Evolutionary conservation across 2,888 invertebrate species (phyloP).

Genomic region (Protonemura montana): DNA sequence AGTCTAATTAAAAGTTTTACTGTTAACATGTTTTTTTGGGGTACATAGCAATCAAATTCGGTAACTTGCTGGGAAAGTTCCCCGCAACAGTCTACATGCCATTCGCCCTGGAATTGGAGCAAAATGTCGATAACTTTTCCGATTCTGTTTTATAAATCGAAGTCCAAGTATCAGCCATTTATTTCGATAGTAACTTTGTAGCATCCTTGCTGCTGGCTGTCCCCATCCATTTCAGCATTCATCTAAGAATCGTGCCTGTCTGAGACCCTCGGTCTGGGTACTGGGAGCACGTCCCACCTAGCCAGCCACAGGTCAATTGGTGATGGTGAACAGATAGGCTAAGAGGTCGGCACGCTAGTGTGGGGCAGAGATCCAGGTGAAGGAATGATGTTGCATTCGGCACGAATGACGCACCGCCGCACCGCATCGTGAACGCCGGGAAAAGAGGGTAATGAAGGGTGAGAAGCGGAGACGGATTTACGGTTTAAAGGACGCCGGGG

Average conservation of each 20-base stretch:
- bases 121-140: background rate
- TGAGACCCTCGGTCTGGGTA: background rate
- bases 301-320: background rate
- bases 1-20: conserved; percentile 7
- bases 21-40: background rate
- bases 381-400: background rate
- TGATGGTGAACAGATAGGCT: background rate
- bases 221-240: background rate
- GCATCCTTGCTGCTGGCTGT: background rate
- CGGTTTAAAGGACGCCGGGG: conserved; percentile 33
- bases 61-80: background rate
- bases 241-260: background rate
- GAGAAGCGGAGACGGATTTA: conserved; percentile 22
- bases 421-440: background rate
- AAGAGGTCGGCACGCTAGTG: background rate
- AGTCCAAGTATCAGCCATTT: background rate
- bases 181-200: background rate
- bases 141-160: background rate
- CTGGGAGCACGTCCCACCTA: background rate
- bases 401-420: background rate
- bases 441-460: conserved; percentile 40
- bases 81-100: background rate
- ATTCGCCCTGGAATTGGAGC: background rate
- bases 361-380: background rate
- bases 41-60: background rate